phyloP scores from a whole-genome alignment of 2,797 vertebrate species.

The Gorsachius magnificus region DNA sequence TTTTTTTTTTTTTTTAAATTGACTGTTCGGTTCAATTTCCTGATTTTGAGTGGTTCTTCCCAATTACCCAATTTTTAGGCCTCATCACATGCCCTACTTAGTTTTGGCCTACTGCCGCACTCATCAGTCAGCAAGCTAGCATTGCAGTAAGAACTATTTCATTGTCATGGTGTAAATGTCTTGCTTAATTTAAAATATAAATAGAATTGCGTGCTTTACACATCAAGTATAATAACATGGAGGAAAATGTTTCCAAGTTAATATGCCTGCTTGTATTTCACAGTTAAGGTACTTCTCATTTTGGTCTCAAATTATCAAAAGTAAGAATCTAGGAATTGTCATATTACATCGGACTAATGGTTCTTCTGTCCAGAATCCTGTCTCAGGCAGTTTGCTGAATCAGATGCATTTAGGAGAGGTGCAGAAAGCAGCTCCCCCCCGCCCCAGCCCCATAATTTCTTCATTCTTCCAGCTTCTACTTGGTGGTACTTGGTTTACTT shows the following conservation, averaged over 20 bases:
- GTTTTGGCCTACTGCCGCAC: background rate
- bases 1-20: background rate
- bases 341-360: background rate
- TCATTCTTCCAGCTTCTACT: background rate
- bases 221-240: background rate
- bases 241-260: background rate
- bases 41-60: background rate
- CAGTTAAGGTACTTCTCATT: background rate
- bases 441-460: background rate
- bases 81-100: background rate
- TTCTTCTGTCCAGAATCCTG: background rate
- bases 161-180: background rate
- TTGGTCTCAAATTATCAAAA: background rate
- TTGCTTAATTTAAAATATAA: background rate
- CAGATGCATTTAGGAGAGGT: background rate
- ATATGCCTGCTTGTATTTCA: background rate
- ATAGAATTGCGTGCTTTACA: background rate
- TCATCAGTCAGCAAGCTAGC: background rate
- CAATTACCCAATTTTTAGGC: background rate
- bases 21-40: background rate
- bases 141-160: background rate
- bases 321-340: background rate
- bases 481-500: background rate
- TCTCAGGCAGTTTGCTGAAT: background rate
- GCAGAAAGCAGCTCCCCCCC: background rate